Evolutionary conservation across 2,888 invertebrate species (phyloP).

Genomic region (Nipponacmea schrenckii): DNA sequence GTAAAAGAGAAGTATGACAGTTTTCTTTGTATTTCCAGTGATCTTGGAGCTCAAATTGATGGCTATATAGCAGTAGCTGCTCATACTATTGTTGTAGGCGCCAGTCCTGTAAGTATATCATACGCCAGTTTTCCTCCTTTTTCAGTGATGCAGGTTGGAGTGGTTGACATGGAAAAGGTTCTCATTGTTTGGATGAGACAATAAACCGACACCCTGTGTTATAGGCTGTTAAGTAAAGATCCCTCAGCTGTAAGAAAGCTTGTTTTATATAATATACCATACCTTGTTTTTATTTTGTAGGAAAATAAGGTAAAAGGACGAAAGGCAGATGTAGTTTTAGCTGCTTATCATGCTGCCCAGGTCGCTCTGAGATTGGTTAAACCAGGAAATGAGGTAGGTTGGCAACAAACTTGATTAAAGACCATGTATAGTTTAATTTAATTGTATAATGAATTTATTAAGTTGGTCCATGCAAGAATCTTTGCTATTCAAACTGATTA

Average conservation of each 20-base stretch:
- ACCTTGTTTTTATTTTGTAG: slow-evolving; percentile 34
- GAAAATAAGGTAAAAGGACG: slow-evolving; percentile 84
- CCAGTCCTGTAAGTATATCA: slow-evolving; percentile 70
- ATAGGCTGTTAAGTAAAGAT: too few relatives aligned
- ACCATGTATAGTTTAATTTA: background rate
- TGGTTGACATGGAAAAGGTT: too few relatives aligned
- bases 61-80: slow-evolving; percentile 98
- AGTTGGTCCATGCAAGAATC: too few relatives aligned
- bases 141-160: too few relatives aligned
- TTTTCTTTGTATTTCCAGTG: slow-evolving; percentile 68
- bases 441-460: background rate
- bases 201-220: too few relatives aligned
- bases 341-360: slow-evolving; percentile 95
- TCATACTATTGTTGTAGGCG: slow-evolving; percentile 91
- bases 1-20: background rate
- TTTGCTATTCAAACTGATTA: too few relatives aligned
- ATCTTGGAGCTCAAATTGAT: slow-evolving; percentile 98
- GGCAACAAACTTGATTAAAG: too few relatives aligned
- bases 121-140: background rate
- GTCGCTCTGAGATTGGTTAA: slow-evolving; percentile 92
- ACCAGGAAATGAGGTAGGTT: slow-evolving; percentile 86
- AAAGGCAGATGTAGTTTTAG: slow-evolving; percentile 93
- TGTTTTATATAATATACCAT: too few relatives aligned
- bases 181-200: too few relatives aligned
- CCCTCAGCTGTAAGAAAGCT: too few relatives aligned